Evolutionary conservation across 2,113 vertebrate species (phyloP).

Genomic region (Polypterus bichir): DNA sequence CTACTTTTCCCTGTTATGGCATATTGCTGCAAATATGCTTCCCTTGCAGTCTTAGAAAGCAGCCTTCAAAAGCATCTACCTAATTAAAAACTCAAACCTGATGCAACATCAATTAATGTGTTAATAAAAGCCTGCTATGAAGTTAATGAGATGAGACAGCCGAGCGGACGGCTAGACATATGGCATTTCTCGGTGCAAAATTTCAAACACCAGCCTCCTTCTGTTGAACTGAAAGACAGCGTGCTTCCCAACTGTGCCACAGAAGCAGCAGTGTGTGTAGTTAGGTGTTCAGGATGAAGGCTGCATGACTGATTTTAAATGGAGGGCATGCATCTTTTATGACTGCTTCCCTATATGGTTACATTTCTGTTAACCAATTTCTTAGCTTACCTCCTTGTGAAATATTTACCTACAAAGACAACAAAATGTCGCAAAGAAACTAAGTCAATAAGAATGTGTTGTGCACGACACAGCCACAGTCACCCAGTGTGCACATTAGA

Average conservation of each 20-base stretch:
- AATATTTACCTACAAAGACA: too few relatives aligned
- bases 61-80: too few relatives aligned
- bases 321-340: constrained; percentile 45
- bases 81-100: too few relatives aligned
- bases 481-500: too few relatives aligned
- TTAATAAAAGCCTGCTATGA: constrained; percentile 28
- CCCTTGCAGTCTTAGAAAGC: too few relatives aligned
- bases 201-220: constrained; percentile 38
- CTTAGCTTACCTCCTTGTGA: too few relatives aligned
- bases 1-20: too few relatives aligned
- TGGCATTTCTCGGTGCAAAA: constrained; percentile 38
- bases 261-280: constrained; percentile 11
- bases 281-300: constrained; percentile 31
- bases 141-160: constrained; percentile 27
- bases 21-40: too few relatives aligned
- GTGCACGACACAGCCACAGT: too few relatives aligned
- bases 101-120: constrained; percentile 30
- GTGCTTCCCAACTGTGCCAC: constrained; percentile 19
- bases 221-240: constrained; percentile 12
- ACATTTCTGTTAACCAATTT: constrained; percentile 10
- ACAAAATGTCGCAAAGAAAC: too few relatives aligned
- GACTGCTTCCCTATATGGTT: constrained; percentile 27
- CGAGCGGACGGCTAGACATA: constrained; percentile 33
- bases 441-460: too few relatives aligned
- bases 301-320: constrained; percentile 32